Evolutionary conservation across 2,797 vertebrate genomes (phyloP), one percentile per base, ranked within the genome.

Genomic region (Pterois miles): DNA sequence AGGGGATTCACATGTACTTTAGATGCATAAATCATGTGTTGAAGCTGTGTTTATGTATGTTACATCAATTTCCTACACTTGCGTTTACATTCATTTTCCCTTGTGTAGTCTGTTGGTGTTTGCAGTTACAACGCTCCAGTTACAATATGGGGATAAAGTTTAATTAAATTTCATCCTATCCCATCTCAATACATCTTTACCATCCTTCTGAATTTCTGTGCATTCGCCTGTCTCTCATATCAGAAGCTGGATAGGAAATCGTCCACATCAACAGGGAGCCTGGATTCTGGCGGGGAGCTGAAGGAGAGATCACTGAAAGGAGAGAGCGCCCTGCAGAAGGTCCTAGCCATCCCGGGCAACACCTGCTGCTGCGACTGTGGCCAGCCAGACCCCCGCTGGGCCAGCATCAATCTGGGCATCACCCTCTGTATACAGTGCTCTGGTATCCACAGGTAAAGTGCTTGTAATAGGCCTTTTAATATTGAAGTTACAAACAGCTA

Each of bases 391-490:
- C 98, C 98, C 0, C 95, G 98, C 82, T 99, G 98, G 98, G 98
- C 98, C 93, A 99, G 98, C 92, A 99, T 99, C 94, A 99, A 99
- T 90, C 94, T 99, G 70, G 98, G 98, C 81, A 98, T 99, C 91
- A 97, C 97, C 0, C 93, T 96, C 82, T 95, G 95, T 33, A 96
- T 96, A 67, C 95, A 95, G 90, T 99, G 98, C 91, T 99, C 95
- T 1, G 95, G 95, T 22, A 96, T 95, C 48, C 95, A 95, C 92
- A 95, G 95, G 95, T 96, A 78, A 63, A 60, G 29, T 0, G 14
- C 29, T 33, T 16, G 6, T 4, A 31, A 25, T 18, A n/a, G 6
- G 0, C 6, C 2, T 60, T 60, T 70, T 46, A 23, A 48, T 40
- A 2, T 34, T 25, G 0, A 52, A 5, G 29, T 25, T 25, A 27